These are phyloP conservation scores for Eulemur macaco DNA, from an alignment of 2,113 vertebrate species.

Conservation along the genomic window DNA sequence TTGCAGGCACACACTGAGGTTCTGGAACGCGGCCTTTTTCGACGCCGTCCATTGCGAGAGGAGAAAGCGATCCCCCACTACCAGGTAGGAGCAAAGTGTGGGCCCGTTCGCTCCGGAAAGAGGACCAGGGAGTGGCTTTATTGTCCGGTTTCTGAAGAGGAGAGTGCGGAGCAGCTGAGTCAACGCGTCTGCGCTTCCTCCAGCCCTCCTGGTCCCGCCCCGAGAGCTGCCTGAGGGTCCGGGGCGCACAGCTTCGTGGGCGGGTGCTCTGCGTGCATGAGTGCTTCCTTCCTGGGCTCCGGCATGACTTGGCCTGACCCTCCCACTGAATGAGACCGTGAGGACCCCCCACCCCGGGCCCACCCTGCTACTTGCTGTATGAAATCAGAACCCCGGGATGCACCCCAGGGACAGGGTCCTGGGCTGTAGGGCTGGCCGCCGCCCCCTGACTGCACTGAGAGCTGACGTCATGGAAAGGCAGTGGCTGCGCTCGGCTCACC, in stretches of 20 bases:
- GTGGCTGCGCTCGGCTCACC: neutral
- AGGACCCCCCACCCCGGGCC: too few relatives aligned
- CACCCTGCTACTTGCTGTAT: neutral
- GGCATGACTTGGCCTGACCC: conserved; percentile 66
- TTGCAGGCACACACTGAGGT: conserved; percentile 93
- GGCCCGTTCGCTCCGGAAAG: neutral
- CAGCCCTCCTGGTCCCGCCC: neutral
- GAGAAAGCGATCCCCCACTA: conserved; percentile 96
- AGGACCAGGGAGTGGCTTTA: neutral
- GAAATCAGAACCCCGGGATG: neutral
- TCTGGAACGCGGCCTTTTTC: conserved; percentile 98
- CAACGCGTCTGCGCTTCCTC: neutral
- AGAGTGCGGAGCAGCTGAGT: neutral
- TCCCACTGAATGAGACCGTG: neutral
- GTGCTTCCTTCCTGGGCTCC: conserved; percentile 43
- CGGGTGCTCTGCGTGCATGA: conserved; percentile 57
- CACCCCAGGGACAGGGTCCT: neutral
- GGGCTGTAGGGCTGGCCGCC: neutral
- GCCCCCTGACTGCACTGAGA: neutral
- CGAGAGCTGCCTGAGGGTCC: conserved; percentile 38
- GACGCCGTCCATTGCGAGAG: conserved; percentile 97
- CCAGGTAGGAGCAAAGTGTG: conserved; percentile 87
- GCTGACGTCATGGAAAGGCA: neutral
- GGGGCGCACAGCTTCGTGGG: neutral
- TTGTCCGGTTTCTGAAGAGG: neutral